Evolutionary conservation across 2,797 vertebrate species (phyloP), one percentile per base, ranked within the genome.

Genomic region (Anas acuta): DNA sequence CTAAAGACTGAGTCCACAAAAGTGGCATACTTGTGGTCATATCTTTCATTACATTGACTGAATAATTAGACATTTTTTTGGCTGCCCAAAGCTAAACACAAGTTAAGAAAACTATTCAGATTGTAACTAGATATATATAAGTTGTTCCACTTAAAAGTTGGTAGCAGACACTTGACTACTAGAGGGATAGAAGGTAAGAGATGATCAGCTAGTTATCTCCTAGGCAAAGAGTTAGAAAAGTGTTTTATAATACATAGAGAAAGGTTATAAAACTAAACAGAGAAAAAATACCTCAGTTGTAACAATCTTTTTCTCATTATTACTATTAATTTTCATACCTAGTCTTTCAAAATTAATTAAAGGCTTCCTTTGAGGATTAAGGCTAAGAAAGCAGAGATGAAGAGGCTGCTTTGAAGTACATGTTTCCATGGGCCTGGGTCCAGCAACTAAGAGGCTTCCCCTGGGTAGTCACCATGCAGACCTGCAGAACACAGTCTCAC

Each of bases 391-490:
- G n/a, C 20, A 25, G 35, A 57, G 33, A 17, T 22, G n/a, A 74
- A 65, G 10, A 7, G 16, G 7, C 8, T 79, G 15, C 26, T 89
- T 72, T 69, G 49, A 37, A 81, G 61, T 51, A 15, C 49, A 9
- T 2, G 2, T 47, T 39, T 41, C 65, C 26, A 17, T 6, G 18
- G 13, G 7, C 75, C 6, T 43, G 22, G 26, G 7, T 5, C 11
- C 23, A 0, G 0, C 8, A 35, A 17, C 10, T 16, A 6, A 13
- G 37, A 47, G 23, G 28, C 30, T 60, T 85, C n/a, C 67, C 33
- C 28, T 32, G 22, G 1, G 0, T 22, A 8, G 22, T 53, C 19
- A 58, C 33, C n/a, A 10, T 4, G 1, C 16, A 62, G 49, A 62
- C 41, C n/a, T 23, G 3, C 4, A 7, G 51, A 32, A 13, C 49